Conservation (phyloP, 1,140 invertebrate genomes). For the Maniola jurtina region DNA sequence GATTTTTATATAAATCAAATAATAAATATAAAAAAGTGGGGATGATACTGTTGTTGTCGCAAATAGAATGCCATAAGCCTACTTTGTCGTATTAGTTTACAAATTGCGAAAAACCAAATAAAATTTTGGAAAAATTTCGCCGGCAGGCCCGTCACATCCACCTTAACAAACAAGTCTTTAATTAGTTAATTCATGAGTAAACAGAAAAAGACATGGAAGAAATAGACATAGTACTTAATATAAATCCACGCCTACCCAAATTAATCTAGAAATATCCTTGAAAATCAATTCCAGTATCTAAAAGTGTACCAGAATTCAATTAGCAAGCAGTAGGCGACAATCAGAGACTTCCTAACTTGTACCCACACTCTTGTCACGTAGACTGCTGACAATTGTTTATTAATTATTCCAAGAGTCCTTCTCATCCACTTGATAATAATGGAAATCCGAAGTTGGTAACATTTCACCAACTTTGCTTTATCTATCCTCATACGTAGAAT, state of each 20-base stretch:
- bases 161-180: no score
- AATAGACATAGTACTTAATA: not conserved
- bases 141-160: no score
- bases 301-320: constrained; percentile 20
- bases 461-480: constrained; percentile 29
- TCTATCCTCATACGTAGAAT: constrained; percentile 7
- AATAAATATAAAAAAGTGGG: no score
- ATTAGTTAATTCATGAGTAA: no score
- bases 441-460: constrained; percentile 31
- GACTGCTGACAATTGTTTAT: constrained; percentile 41
- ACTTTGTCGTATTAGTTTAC: no score
- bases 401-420: constrained; percentile 40
- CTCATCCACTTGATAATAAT: constrained; percentile 33
- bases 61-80: no score
- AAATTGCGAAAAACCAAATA: no score
- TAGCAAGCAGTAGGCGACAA: constrained; percentile 22
- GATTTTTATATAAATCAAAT: no score
- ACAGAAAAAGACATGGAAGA: not conserved
- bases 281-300: constrained; percentile 8
- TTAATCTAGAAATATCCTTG: not conserved
- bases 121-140: no score
- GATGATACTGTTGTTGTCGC: no score
- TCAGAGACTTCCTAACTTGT: constrained; percentile 27
- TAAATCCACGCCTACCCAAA: not conserved
- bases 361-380: constrained; percentile 35